Base-by-base conservation (phyloP, 2,113 vertebrate species). In the Bubo scandiacus region DNA sequence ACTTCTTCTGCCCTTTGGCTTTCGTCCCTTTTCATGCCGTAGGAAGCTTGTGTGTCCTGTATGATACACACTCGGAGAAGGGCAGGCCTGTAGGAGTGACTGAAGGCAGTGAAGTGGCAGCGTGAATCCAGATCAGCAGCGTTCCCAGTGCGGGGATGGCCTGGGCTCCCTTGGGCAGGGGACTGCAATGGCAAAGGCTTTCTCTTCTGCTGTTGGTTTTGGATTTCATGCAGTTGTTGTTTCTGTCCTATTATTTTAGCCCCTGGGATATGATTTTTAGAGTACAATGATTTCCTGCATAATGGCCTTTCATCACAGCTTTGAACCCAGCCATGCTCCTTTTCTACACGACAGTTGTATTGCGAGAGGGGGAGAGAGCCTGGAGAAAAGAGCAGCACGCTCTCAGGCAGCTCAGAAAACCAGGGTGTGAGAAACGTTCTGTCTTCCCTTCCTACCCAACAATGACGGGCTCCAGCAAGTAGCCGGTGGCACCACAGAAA, bases 401-500 rank as follows among this genome's bases (percentile, higher is more conserved):
- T 15, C 0, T 15, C 10, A 1, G 4, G 6, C 7, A 40, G 68
- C 72, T 63, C 10, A 42, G 67, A 52, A 47, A 61, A 59, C 32
- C 30, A n/a, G 62, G 45, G 34, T 71, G 84, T 80, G 62, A 82
- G 80, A 43, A 62, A 11, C 0, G 0, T 38, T 51, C 71, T 17
- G 13, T 29, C 67, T 29, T 29, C 57, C 52, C 42, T 63, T 71
- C 67, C 81, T 57, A 57, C 45, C 65, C 84, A 15, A 30, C 57
- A 86, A 9, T 0, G 61, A 32, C 2, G 34, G 91, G 23, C 93
- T 38, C 29, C 65, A 17, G 13, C 27, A 4, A 29, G 32, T 6
- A 3, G 32, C 1, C 42, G 61, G 71, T 38, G 10, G 86, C 9
- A 4, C 57, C 5, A 2, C 1, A 2, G 42, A 12, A 3, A 2